Base-by-base conservation (phyloP, 2,113 vertebrate species). In the Calonectris borealis region DNA sequence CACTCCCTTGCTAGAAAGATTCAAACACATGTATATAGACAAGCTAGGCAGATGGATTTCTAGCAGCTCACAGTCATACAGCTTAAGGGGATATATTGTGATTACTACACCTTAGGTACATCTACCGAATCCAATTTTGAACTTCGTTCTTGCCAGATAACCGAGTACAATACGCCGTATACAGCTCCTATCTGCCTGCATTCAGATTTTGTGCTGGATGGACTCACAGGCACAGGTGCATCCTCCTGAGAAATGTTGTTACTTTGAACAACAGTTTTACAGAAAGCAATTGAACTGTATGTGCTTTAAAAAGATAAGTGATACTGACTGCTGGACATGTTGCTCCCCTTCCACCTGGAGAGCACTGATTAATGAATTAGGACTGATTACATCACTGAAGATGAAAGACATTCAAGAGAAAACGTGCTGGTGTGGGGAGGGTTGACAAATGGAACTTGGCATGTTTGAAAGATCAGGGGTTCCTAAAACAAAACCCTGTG, bases 161-260 rank as follows among this genome's bases (percentile, higher is more conserved):
- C 24, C 1, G 4, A 57, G 40, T 16, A 48, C 24, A 27, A 42
- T 31, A 65, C 7, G 18, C 14, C 60, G 18, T 11, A 29, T 7
- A 42, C 11, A 42, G 7, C 27, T 57, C 60, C 27, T 68, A 32
- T 10, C 22, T 52, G 18, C 40, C 17, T 21, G 9, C 0, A 0
- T 52, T 60, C 44, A 55, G 22, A 58, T 83, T 90, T 73, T 79
- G 5, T 40, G 12, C 51, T 52, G 81, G 22, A 58, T 51, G 42
- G 52, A 52, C 12, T 31, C 32, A 60, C 42, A 79, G 27, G 40
- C 7, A 34, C 21, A 31, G 7, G 16, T 75, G n/a, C n/a, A 40
- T 4, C 1, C 36, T 78, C 16, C 38, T 46, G 24, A 69, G 32
- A 89, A 93, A 49, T 17, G 14, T 24, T 48, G 22, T 20, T 46